Conservation (phyloP, 2,113 vertebrate genomes). For the Heterochromis multidens region DNA sequence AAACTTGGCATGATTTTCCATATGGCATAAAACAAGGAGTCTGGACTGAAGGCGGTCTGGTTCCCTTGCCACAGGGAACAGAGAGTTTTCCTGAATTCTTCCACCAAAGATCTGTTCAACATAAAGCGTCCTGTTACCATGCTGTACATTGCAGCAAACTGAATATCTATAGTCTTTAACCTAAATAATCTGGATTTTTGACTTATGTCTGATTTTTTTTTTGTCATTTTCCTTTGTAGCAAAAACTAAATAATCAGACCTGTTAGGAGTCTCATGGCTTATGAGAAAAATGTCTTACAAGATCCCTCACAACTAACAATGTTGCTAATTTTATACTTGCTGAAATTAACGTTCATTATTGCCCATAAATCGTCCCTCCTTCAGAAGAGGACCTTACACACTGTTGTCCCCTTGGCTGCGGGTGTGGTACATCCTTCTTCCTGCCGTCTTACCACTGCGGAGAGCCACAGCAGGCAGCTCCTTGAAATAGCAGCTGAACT, state of each 20-base stretch:
- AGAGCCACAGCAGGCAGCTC: conserved; percentile 93
- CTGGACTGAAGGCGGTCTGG: conserved; percentile 95
- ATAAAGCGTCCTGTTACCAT: conserved; percentile 20
- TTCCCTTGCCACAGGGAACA: conserved; percentile 96
- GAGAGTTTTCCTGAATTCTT: conserved; percentile 97
- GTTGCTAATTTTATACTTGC: not conserved
- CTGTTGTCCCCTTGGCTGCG: conserved; percentile 95
- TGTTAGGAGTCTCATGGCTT: not conserved
- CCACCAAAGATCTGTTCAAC: conserved; percentile 87
- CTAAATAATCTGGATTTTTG: not conserved
- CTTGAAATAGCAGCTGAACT: conserved; percentile 99
- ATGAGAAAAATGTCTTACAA: not conserved
- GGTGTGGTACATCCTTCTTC: conserved; percentile 94
- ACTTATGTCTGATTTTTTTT: not conserved
- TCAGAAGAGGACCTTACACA: conserved; percentile 85
- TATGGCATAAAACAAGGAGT: conserved; percentile 95
- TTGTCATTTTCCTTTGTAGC: not conserved
- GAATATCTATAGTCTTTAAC: not conserved
- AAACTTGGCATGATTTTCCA: conserved; percentile 99
- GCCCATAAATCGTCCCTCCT: conserved; percentile 1
- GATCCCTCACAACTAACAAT: not conserved
- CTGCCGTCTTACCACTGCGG: conserved; percentile 94
- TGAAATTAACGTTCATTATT: not conserved
- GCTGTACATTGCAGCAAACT: not conserved
- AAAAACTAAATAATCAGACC: not conserved